Base-by-base conservation (phyloP, 2,888 invertebrate species). In the Athrips mouffetella region DNA sequence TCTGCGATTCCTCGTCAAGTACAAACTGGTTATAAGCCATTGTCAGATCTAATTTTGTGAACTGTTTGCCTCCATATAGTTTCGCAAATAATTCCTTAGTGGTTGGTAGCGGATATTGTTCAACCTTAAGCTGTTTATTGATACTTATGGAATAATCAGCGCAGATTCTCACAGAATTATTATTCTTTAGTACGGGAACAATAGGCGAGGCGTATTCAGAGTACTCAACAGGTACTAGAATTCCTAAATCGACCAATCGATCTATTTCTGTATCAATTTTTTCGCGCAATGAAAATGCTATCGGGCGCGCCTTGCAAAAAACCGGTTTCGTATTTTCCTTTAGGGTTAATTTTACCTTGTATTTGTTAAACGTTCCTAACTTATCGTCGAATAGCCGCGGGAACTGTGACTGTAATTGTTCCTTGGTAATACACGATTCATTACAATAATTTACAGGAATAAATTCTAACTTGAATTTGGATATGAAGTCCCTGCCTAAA, bases 21-120 rank as follows among this genome's bases (percentile, higher is more conserved):
- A 39, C 45, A 1, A 60, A 25, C 41, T 60, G 59, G 42, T 54
- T 55, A 16, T 59, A 60, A 0, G 59, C 58, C n/a, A n/a, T n/a
- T n/a, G n/a, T n/a, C n/a, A n/a, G n/a, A n/a, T n/a, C n/a, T n/a
- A n/a, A n/a, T n/a, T 13, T 53, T 51, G 54, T 48, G 42, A 51
- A 60, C 11, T 37, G 49, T n/a, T 44, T 5, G 15, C 40, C 46
- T 1, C 58, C 59, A n/a, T 37, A 35, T 3, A 60, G 15, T 3
- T 52, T 21, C 6, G 35, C 25, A 13, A 62, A 45, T 16, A 58
- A 31, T 11, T 62, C 59, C 1, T 61, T 53, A 0, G 56, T 31
- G 20, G 39, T 55, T 3, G 60, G 58, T 8, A 62, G 40, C 6
- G 58, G 59, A 45, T 51, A 60, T 6, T n/a, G n/a, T n/a, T n/a